Conservation (phyloP, 2,888 invertebrate species). For the Andricus quercusramuli region DNA sequence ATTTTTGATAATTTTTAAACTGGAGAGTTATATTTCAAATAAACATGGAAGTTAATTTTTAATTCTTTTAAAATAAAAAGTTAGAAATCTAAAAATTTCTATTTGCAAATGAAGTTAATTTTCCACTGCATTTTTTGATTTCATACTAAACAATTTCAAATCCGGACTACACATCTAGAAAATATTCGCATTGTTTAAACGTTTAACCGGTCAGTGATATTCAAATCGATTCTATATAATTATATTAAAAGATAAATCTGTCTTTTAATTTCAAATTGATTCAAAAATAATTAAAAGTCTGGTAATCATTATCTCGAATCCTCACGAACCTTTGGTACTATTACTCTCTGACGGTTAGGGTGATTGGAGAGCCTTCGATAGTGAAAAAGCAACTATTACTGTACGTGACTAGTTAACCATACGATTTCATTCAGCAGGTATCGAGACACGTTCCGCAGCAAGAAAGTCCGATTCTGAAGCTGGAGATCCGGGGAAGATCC, state of each 20-base stretch:
- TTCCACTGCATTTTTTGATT: no score
- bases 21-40: no score
- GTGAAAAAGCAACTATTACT: constrained; percentile 50
- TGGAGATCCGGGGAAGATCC: constrained; percentile 53
- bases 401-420: constrained; percentile 59
- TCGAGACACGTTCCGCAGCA: constrained; percentile 49
- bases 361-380: constrained; percentile 16
- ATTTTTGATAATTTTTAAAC: no score
- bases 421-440: constrained; percentile 63
- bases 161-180: no score
- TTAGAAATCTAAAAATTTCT: no score
- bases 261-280: not conserved
- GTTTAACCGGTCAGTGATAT: no score
- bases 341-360: not conserved
- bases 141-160: no score
- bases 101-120: no score
- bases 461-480: constrained; percentile 41
- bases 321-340: not conserved
- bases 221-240: no score
- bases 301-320: not conserved
- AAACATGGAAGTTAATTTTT: no score
- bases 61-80: no score
- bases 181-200: no score
- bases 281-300: not conserved
- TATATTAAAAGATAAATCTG: not conserved